Base-by-base conservation (phyloP, 2,797 vertebrate genomes). In the Neopelma chrysocephalum region DNA sequence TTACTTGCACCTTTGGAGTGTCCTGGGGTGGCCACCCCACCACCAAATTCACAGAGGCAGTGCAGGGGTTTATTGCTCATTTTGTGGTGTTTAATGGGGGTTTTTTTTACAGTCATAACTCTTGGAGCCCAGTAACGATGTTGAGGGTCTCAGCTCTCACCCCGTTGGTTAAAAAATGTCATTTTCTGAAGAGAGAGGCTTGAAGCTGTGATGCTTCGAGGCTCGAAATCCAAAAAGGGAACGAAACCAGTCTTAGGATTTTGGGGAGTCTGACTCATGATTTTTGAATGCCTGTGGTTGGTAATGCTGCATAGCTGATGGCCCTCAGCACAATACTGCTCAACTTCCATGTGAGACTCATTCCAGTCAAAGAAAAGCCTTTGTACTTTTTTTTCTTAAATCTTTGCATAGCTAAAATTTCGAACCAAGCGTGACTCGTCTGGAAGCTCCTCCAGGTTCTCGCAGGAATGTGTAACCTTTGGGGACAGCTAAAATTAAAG, bases 271-370 rank as follows among this genome's bases (percentile, higher is more conserved):
- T 97, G 96, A 96, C 82, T 96, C 93, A 94, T 4, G 31, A 53
- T 32, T 77, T 87, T 47, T 82, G 94, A 61, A 95, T 96, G 95
- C 85, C 75, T 97, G 96, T 96, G 96, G 96, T 89, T 92, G 95
- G 91, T 73, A 88, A 2, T 34, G 68, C 91, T 70, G 66, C 96
- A 94, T 77, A 94, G 95, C 91, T 85, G 81, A n/a, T 94, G 91
- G 47, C 83, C 95, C 91, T 93, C 83, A 90, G 90, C 90, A 94
- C 83, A 94, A 90, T 89, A 56, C 92, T 66, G 76, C 90, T 73
- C 92, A 57, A 34, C 95, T 38, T 79, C 91, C 86, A 64, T 77
- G 88, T 1, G 6, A 88, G 66, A 21, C 58, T 60, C 75, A 60
- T 82, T 87, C 83, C 87, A 20, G 15, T 22, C 15, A 38, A 71